Evolutionary conservation across 92 coral and sea anemone species (phyloP), one percentile per base, ranked within the genome.

Genomic region (Epizoanthus ramosus): DNA sequence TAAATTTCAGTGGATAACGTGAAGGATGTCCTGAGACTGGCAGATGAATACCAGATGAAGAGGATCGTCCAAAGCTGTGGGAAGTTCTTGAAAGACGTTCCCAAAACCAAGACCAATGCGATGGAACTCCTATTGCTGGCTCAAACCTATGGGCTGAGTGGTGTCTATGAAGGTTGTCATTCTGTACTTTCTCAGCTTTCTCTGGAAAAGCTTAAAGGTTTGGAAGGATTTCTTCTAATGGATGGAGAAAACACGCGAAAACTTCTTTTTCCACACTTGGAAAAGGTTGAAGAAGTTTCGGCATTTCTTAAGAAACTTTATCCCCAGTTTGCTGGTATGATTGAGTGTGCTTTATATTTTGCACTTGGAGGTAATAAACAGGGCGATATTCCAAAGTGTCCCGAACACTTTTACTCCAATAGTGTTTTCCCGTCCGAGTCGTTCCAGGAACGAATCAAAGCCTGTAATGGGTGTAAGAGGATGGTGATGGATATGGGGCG

Each of bases 21-120:
- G 41, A 5, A 65, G 12, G 18, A 65, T 39, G 35, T 65, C 23
- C 59, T 59, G 52, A 24, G 5, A 59, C 54, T 31, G 22, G 83
- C 71, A 79, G 65, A 68, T 47, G 52, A 59, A 61, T 59, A 60
- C 70, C 63, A 65, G 31, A 59, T 60, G 83, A 79, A 60, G 65
- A 59, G 23, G 24, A 31, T 79, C 57, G 66, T 52, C 17, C 45
- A 52, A 35, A 61, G 56, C 15, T 59, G 83, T 19, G 65, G 10
- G 17, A 59, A 33, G 56, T 47, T 60, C 18, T 50, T 23, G 12
- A 8, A 56, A 56, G 41, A 57, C 69, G 72, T 19, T 15, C 70
- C 50, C 35, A 79, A 60, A 31, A 79, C 70, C 70, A 61, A 12
- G 50, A 59, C 54, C 24, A 65, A 21, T 31, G 72, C 54, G 59